phyloP scores from a whole-genome alignment of 2,113 vertebrate species.

The Mus spicilegus region DNA sequence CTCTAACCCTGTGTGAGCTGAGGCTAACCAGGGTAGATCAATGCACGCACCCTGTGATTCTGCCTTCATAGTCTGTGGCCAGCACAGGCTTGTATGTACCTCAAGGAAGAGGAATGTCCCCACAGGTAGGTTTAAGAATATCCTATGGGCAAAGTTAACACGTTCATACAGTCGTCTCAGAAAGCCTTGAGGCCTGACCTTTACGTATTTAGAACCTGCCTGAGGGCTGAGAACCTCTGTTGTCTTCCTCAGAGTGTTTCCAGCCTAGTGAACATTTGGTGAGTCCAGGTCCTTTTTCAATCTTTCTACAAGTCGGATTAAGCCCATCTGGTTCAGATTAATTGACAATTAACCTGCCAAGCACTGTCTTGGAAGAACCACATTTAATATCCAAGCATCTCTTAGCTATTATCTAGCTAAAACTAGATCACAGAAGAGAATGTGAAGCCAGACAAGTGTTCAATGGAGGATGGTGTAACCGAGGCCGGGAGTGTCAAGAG shows the following conservation, averaged over 20 bases:
- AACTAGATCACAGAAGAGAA: neutral
- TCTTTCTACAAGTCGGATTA: constrained; percentile 73
- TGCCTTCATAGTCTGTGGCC: neutral
- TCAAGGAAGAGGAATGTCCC: neutral
- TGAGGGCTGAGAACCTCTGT: neutral
- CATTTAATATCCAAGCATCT: constrained; percentile 26
- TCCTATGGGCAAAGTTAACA: neutral
- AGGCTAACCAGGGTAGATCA: neutral
- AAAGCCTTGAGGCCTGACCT: constrained; percentile 5
- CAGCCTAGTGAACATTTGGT: constrained; percentile 63
- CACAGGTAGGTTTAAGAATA: constrained; percentile 1
- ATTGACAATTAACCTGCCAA: constrained; percentile 77
- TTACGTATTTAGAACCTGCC: constrained; percentile 5
- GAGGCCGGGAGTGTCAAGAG: neutral
- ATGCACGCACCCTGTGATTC: neutral
- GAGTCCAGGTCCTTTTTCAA: constrained; percentile 64
- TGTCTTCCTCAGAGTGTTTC: constrained; percentile 57
- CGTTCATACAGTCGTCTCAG: constrained; percentile 12
- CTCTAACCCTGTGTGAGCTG: neutral
- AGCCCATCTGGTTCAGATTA: constrained; percentile 73
- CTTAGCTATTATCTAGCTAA: constrained; percentile 51
- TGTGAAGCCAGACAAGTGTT: neutral
- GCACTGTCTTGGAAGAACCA: constrained; percentile 50
- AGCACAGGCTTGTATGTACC: neutral
- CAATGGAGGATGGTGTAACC: neutral